Conservation (phyloP, 2,888 invertebrate species). For the Xiphydria camelus region DNA sequence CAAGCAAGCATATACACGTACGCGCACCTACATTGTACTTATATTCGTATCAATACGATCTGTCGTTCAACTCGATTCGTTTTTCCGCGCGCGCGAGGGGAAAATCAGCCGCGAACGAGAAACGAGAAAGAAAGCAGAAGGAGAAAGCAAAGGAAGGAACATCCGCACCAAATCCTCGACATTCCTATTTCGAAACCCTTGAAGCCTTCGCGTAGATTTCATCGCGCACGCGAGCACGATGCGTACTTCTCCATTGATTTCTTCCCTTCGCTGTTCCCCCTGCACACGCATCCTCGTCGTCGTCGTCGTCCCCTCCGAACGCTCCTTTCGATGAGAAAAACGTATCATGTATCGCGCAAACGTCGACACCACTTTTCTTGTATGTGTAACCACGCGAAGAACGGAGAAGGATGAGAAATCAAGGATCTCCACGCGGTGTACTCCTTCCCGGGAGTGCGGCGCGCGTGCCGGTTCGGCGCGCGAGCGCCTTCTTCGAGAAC, state of each 20-base stretch:
- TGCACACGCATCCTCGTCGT: constrained; percentile 32
- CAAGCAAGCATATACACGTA: too few species aligned
- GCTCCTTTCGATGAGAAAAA: too few species aligned
- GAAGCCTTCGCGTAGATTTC: constrained; percentile 21
- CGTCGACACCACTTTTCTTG: constrained; percentile 56
- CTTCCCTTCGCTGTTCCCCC: constrained; percentile 4
- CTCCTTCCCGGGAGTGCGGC: constrained; percentile 37
- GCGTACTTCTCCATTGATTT: constrained; percentile 30
- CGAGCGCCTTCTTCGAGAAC: constrained; percentile 27
- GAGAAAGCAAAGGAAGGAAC: background rate
- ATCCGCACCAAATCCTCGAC: constrained; percentile 40
- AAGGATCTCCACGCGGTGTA: constrained; percentile 33
- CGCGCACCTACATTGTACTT: constrained; percentile 8
- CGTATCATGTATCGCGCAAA: constrained; percentile 29
- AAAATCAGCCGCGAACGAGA: too few species aligned
- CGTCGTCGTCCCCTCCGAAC: constrained; percentile 42
- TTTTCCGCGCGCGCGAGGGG: constrained; percentile 1
- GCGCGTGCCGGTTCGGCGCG: constrained; percentile 32
- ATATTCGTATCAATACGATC: constrained; percentile 24
- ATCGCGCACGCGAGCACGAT: constrained; percentile 12
- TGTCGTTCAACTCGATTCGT: constrained; percentile 17
- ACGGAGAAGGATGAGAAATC: constrained; percentile 28
- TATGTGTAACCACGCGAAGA: background rate
- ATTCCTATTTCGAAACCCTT: constrained; percentile 41
- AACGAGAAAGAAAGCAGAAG: constrained; percentile 10